These are phyloP conservation scores for Euschistus heros DNA, from an alignment of 1,140 invertebrate species.

Conservation along the genomic window DNA sequence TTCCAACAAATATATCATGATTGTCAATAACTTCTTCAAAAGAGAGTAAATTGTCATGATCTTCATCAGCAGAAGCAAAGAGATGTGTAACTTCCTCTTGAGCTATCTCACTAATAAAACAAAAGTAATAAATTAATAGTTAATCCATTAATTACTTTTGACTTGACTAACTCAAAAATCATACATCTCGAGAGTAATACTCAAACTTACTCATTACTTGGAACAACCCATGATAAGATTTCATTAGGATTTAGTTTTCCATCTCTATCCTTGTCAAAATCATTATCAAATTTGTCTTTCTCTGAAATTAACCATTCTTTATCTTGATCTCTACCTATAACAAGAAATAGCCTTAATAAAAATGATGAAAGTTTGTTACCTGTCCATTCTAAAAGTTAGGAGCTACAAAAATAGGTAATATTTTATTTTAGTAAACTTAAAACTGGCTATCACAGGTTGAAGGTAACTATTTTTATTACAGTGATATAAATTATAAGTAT, in stretches of 20 bases:
- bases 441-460: too few species aligned
- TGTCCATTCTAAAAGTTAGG: too few species aligned
- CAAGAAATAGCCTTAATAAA: neutral
- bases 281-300: slow-evolving; percentile 78
- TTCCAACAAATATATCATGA: slow-evolving; percentile 88
- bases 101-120: slow-evolving; percentile 61
- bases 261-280: slow-evolving; percentile 80
- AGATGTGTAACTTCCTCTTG: slow-evolving; percentile 85
- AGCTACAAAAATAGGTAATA: too few species aligned
- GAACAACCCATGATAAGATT: slow-evolving; percentile 81
- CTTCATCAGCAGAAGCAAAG: slow-evolving; percentile 75
- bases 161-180: too few species aligned
- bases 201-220: slow-evolving; percentile 70
- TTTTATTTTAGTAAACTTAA: too few species aligned
- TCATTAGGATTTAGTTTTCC: slow-evolving; percentile 68
- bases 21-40: slow-evolving; percentile 80
- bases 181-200: too few species aligned
- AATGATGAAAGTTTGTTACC: neutral
- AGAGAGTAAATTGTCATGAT: slow-evolving; percentile 72
- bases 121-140: neutral
- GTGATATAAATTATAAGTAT: too few species aligned
- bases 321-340: slow-evolving; percentile 48
- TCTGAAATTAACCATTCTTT: slow-evolving; percentile 74
- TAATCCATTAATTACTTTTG: neutral
- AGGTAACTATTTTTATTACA: too few species aligned